Evolutionary conservation across 2,113 vertebrate genomes (phyloP), one percentile per base, ranked within the genome.

Genomic region (Anguilla japonica): DNA sequence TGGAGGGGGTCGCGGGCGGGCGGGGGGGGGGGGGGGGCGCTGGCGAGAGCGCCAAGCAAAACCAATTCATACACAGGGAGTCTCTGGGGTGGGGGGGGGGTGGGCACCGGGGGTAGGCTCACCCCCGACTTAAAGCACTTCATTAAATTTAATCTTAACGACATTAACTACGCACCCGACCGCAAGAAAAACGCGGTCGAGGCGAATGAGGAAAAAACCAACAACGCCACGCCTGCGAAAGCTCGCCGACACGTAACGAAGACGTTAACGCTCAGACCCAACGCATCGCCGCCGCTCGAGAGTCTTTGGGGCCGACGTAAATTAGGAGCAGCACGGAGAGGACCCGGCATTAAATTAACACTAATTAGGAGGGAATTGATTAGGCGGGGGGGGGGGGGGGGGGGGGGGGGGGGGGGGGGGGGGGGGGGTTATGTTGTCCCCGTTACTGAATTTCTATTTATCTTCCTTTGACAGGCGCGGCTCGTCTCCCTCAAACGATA

Each of bases 361-460:
- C 34, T 83, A 87, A 87, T 87, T 87, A 87, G 50, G 78, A 75
- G 22, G 13, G 60, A 87, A 87, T 84, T 84, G 81, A 87, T 87
- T 83, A 60, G 29, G 80, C 63, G 43, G 5, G 34, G 34, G 34
- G 0, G 34, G 34, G 34, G 43, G 5, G 5, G 4, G 8, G 43
- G 22, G 22, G 82, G 63, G 50, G 11, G n/a, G 43, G 5, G 34
- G 34, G 34, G 0, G 34, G 34, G 34, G 43, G 5, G 5, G 4
- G 8, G 43, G 22, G 22, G 82, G 63, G 50, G 11, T 53, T 87
- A 53, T 75, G 71, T 84, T 79, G 34, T 79, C 46, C 56, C 53
- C 43, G 26, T 87, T 63, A 78, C 63, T 26, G 82, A 53, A 81
- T 56, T 79, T 83, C 82, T n/a, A 84, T 87, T 87, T 11, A 53